phyloP scores from a whole-genome alignment of 2,888 invertebrate species.

The Venustoraphidia nigricollis region DNA sequence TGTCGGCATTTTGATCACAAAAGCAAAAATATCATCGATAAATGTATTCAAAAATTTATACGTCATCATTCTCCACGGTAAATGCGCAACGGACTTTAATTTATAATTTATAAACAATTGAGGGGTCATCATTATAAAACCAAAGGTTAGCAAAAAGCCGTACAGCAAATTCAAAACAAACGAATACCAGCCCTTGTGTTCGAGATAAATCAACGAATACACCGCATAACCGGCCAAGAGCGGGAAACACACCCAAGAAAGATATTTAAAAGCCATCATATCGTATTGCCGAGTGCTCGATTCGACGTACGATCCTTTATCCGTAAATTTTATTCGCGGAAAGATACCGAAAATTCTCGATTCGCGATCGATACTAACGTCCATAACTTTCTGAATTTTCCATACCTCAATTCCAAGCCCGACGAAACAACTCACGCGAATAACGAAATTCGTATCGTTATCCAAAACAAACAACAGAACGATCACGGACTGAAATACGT shows the following conservation, averaged over 20 bases:
- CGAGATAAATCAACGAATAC: conserved; percentile 88
- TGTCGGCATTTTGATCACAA: conserved; percentile 99
- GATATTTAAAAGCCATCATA: conserved; percentile 86
- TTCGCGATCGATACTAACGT: conserved; percentile 63
- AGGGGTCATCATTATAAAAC: conserved; percentile 99
- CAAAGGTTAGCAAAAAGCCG: conserved; percentile 94
- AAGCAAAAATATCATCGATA: conserved; percentile 99
- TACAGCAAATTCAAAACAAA: conserved; percentile 93
- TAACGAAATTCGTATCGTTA: conserved; percentile 95
- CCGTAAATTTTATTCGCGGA: conserved; percentile 67
- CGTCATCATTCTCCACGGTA: conserved; percentile 99
- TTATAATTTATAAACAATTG: conserved; percentile 99
- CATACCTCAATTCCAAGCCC: conserved; percentile 94
- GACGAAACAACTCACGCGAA: conserved; percentile 85
- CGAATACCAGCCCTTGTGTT: conserved; percentile 99
- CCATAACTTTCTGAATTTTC: conserved; percentile 96
- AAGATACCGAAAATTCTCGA: conserved; percentile 59
- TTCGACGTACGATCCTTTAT: conserved; percentile 93
- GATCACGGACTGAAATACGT: conserved; percentile 91
- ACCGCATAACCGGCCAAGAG: conserved; percentile 83
- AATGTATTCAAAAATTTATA: conserved; percentile 99
- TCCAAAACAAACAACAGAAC: conserved; percentile 94
- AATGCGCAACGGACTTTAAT: conserved; percentile 94
- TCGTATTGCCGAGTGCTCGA: conserved; percentile 92
- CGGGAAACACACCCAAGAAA: conserved; percentile 93